Conservation (phyloP, 2,113 vertebrate species). For the Colius striatus region DNA sequence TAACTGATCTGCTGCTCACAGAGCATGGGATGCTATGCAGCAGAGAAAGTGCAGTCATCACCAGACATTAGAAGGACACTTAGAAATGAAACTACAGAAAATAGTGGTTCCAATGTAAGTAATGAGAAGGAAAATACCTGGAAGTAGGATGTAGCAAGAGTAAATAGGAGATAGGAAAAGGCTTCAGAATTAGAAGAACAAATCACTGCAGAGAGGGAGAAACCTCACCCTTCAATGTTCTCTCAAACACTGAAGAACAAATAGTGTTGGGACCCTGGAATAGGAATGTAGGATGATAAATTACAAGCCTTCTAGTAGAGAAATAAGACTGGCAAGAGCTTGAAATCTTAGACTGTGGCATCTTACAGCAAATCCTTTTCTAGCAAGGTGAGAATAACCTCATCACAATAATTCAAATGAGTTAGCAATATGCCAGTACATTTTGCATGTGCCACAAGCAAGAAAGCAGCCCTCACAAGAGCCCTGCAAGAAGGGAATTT, state of each 20-base stretch:
- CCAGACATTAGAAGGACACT: background rate
- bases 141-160: background rate
- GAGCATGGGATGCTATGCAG: background rate
- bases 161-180: background rate
- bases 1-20: background rate
- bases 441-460: background rate
- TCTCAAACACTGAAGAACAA: background rate
- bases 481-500: background rate
- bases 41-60: background rate
- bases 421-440: background rate
- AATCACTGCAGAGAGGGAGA: background rate
- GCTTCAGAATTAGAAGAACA: background rate
- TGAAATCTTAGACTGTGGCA: background rate
- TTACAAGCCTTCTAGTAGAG: background rate
- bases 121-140: background rate
- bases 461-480: background rate
- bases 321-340: background rate
- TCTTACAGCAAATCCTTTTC: background rate
- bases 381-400: constrained; percentile 13
- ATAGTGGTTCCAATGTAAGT: background rate
- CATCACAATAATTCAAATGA: background rate
- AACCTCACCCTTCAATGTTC: background rate
- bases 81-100: background rate
- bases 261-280: background rate
- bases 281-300: background rate